Base-by-base conservation (phyloP, 2,888 invertebrate species). In the Teleiodes luculella region DNA sequence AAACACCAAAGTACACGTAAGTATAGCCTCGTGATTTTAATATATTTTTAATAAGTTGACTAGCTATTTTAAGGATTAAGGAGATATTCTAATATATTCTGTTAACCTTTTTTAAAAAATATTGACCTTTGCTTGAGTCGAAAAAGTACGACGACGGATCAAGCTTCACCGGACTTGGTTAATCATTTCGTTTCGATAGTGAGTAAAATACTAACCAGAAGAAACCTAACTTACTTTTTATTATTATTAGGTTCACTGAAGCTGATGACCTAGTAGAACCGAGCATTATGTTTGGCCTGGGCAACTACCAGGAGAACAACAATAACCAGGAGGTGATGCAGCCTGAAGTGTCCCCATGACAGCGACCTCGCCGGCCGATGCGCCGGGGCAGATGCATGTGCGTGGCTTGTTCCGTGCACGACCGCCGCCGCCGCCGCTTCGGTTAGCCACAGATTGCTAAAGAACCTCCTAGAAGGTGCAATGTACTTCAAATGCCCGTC, bases 1-100 rank as follows among this genome's bases (percentile, higher is more conserved):
- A 94, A 68, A 90, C 75, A 36, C 77, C 80, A 53, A 78, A 78
- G 58, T 90, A 89, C 65, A 78, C 76, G 90, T 90, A 70, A 83
- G 88, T 83, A 60, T 52, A 4, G 49, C 13, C 20, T 30, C 8
- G n/a, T n/a, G n/a, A n/a, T n/a, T n/a, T n/a, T n/a, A n/a, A n/a
- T n/a, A n/a, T n/a, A n/a, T n/a, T n/a, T n/a, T n/a, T n/a, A n/a
- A n/a, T n/a, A n/a, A n/a, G n/a, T n/a, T n/a, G n/a, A n/a, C n/a
- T n/a, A n/a, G n/a, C n/a, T n/a, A n/a, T n/a, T n/a, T n/a, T n/a
- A n/a, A n/a, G n/a, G n/a, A n/a, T n/a, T n/a, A n/a, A n/a, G n/a
- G n/a, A n/a, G n/a, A n/a, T n/a, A n/a, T n/a, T n/a, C n/a, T n/a
- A n/a, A n/a, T n/a, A n/a, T n/a, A n/a, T n/a, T n/a, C n/a, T n/a